These are phyloP conservation scores for Indri indri DNA, from an alignment of 2,113 vertebrate species.

Conservation along the genomic window DNA sequence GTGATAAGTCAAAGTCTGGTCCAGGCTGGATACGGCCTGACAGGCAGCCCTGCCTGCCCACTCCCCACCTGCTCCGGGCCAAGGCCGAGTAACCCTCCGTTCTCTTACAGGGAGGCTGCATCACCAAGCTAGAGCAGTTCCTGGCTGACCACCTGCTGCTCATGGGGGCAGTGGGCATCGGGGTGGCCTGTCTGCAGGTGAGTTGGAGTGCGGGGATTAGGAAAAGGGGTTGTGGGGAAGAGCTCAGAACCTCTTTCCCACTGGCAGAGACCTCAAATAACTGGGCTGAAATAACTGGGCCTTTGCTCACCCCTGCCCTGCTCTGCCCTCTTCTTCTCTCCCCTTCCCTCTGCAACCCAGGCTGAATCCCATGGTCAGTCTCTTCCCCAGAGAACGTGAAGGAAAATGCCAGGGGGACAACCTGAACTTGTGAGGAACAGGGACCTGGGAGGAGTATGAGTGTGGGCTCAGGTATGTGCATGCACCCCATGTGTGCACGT, in stretches of 20 bases:
- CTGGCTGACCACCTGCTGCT: conserved; percentile 89
- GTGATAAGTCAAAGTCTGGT: background rate
- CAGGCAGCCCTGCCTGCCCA: background rate
- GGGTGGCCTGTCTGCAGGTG: conserved; percentile 91
- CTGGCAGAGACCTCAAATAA: background rate
- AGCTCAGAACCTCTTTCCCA: rapidly evolving
- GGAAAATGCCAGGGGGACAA: background rate
- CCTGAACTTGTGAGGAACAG: conserved; percentile 14
- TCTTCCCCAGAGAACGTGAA: background rate
- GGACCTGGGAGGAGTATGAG: background rate
- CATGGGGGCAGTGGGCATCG: conserved; percentile 90
- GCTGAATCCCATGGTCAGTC: background rate
- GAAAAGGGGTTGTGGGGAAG: background rate
- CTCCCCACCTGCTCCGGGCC: rapidly evolving
- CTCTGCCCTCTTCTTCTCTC: background rate
- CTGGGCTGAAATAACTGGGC: background rate
- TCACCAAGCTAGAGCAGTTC: conserved; percentile 89
- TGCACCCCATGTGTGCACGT: background rate
- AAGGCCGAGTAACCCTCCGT: background rate
- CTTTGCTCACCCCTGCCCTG: rapidly evolving
- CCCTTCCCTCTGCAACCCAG: background rate
- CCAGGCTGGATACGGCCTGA: rapidly evolving
- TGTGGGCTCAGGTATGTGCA: conserved; percentile 28
- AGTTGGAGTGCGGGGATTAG: background rate
- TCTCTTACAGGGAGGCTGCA: conserved; percentile 88